phyloP scores from a whole-genome alignment of 2,888 invertebrate genomes.

The Plusia festucae region DNA sequence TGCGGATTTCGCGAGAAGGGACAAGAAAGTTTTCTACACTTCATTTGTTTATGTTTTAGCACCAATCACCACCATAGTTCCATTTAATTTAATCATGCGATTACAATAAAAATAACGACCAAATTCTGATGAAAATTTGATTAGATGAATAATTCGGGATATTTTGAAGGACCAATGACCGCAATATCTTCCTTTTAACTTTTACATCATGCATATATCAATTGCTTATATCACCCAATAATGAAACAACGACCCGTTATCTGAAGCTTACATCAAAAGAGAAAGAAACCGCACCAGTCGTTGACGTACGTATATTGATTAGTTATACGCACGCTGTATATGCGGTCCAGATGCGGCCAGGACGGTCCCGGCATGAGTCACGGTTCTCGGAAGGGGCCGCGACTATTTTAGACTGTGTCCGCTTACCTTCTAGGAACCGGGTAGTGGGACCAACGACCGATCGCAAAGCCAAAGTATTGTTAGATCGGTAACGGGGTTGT shows the following conservation, averaged over 20 bases:
- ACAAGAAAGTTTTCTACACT: background rate
- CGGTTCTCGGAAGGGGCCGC: slow-evolving; percentile 85
- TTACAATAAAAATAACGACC: background rate
- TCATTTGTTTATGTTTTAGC: background rate
- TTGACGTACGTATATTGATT: slow-evolving; percentile 51
- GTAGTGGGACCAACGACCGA: slow-evolving; percentile 87
- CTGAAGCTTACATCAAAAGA: background rate
- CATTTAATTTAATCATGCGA: too few relatives aligned
- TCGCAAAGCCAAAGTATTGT: slow-evolving; percentile 85
- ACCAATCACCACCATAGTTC: too few relatives aligned
- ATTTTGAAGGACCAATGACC: too few relatives aligned
- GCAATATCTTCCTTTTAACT: too few relatives aligned
- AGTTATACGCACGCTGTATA: slow-evolving; percentile 61
- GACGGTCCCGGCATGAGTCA: slow-evolving; percentile 84
- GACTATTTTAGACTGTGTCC: slow-evolving; percentile 88
- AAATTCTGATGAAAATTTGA: background rate
- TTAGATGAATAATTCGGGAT: too few relatives aligned
- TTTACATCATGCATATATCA: too few relatives aligned
- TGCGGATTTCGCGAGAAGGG: slow-evolving; percentile 9
- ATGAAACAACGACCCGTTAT: background rate
- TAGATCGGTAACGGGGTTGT: slow-evolving; percentile 84
- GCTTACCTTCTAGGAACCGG: slow-evolving; percentile 88
- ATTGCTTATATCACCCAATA: background rate
- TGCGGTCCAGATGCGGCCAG: slow-evolving; percentile 83
- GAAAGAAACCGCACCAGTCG: slow-evolving; percentile 26